Evolutionary conservation across 1,140 invertebrate genomes (phyloP).

Genomic region (Mylabris phalerata): DNA sequence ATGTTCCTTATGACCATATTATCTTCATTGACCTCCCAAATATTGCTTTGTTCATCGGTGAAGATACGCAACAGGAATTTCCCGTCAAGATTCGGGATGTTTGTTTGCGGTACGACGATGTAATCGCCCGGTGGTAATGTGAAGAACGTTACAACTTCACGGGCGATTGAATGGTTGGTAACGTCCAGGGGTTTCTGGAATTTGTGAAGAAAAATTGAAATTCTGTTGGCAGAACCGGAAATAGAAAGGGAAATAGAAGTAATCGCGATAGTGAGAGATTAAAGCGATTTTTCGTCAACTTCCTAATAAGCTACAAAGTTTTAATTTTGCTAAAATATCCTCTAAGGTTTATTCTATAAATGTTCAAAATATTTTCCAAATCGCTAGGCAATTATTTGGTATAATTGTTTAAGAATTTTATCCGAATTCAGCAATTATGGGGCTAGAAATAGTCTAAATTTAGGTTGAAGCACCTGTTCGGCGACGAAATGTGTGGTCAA

Average conservation of each 20-base stretch:
- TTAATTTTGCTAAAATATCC: no score
- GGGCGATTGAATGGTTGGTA: conserved; percentile 57
- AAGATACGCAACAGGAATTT: conserved; percentile 65
- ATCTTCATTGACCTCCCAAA: conserved; percentile 74
- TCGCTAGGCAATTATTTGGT: no score
- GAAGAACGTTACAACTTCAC: conserved; percentile 70
- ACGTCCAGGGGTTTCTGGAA: conserved; percentile 58
- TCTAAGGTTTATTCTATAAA: no score
- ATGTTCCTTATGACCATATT: conserved; percentile 63
- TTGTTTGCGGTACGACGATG: conserved; percentile 70
- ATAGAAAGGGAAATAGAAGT: no score
- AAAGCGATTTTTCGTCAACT: no score
- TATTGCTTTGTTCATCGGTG: conserved; percentile 66
- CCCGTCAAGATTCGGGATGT: conserved; percentile 59
- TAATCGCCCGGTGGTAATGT: conserved; percentile 69
- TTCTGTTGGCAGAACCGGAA: neutral
- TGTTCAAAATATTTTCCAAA: no score
- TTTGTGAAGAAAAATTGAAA: conserved; percentile 22
- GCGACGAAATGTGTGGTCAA: conserved; percentile 54
- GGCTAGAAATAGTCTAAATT: neutral
- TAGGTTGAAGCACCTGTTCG: conserved; percentile 46
- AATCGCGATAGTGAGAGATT: no score
- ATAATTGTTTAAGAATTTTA: no score
- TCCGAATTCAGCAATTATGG: no score
- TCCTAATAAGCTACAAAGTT: no score